Evolutionary conservation across 2,797 vertebrate species (phyloP), one percentile per base, ranked within the genome.

Genomic region (Sardinella longiceps): DNA sequence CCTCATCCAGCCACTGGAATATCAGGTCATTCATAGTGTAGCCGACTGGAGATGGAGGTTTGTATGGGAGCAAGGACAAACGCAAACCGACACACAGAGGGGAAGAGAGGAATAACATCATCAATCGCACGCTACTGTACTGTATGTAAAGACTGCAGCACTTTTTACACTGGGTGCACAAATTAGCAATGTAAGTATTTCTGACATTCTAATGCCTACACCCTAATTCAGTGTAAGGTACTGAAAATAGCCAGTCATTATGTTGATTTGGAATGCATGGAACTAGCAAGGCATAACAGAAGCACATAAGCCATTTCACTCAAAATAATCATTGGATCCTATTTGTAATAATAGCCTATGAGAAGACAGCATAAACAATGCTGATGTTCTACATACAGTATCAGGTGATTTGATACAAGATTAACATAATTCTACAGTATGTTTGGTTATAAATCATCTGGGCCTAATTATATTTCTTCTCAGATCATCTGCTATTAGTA

Each of bases 1-100:
- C 96, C 87, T 97, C 95, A 89, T 97, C 97, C 92, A 98, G 91
- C 98, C 97, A 98, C 91, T 98, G 94, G 43, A 99, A 99, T 88
- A 98, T 96, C 28, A 99, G 95, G 92, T 98, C 98, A 0, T 99
- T 98, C 97, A 99, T 99, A 81, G 97, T 99, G 91, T 99, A 98
- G 88, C 98, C 98, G 91, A 98, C 97, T 98, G 91, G 10, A 84
- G n/a, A n/a, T n/a, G n/a, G n/a, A n/a, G n/a, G n/a, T n/a, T n/a
- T n/a, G 60, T 77, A n/a, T 0, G 23, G 23, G 1, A 46, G 25
- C 18, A 25, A 9, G 3, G 14, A 51, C 18, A 37, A 50, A 80
- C 12, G 23, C 28, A n/a, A 70, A 51, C 3, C 39, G 9, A n/a
- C 12, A 60, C 14, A 15, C 37, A 81, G 37, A 63, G 15, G 7